Conservation (phyloP, 2,888 invertebrate species). For the Morpho deidamia region DNA sequence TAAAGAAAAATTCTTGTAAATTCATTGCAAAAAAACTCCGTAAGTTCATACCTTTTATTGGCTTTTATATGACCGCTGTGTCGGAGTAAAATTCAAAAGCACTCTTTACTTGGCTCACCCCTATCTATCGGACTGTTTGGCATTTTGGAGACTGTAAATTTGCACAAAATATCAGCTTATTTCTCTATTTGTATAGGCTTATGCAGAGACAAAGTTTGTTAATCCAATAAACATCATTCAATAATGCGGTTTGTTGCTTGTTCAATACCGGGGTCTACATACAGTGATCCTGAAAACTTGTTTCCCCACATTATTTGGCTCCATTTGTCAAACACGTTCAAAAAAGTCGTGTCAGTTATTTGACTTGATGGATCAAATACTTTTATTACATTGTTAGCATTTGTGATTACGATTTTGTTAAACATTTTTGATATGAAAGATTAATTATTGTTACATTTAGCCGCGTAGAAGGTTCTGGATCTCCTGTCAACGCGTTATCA, state of each 20-base stretch:
- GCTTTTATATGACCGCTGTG: conserved; percentile 28
- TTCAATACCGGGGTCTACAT: conserved; percentile 16
- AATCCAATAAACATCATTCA: conserved; percentile 19
- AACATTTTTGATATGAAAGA: too few species aligned
- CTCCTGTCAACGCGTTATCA: too few species aligned
- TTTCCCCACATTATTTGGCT: not conserved
- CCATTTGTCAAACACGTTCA: not conserved
- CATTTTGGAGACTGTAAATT: conserved; percentile 16
- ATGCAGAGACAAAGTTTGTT: conserved; percentile 17
- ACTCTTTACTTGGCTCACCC: conserved; percentile 20
- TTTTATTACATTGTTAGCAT: too few species aligned
- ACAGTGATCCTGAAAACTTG: not conserved
- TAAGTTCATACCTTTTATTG: conserved; percentile 26
- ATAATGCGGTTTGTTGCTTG: conserved; percentile 29
- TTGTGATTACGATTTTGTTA: too few species aligned
- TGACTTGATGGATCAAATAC: too few species aligned
- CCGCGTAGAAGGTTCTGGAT: too few species aligned
- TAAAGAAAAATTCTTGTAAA: too few species aligned
- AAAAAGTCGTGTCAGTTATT: too few species aligned
- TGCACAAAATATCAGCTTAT: conserved; percentile 17
- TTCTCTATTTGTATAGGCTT: conserved; percentile 26
- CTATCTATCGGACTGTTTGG: conserved; percentile 15
- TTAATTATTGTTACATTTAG: too few species aligned
- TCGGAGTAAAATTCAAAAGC: conserved; percentile 25
- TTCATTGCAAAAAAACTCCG: not conserved